Base-by-base conservation (phyloP, 2,797 vertebrate species). In the Neosilurus mollespiculum region DNA sequence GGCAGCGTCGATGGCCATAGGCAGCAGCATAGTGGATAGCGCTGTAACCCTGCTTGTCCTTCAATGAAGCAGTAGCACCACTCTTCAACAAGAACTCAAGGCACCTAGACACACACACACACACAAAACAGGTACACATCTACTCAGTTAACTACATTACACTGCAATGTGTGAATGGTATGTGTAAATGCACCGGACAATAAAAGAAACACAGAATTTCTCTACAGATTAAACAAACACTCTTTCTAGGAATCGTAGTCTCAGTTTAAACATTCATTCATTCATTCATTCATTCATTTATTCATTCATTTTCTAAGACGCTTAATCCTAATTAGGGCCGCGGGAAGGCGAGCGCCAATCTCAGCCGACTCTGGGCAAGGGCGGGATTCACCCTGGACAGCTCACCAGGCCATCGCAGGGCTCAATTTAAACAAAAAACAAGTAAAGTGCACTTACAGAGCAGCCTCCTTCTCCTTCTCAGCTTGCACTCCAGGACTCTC, bases 1-100 rank as follows among this genome's bases (percentile, higher is more conserved):
- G 89, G 87, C 98, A 98, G 83, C 97, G 96, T 70, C 96, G 93
- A 93, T 99, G 98, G 84, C 98, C 98, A 0, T 97, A 99, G n/a
- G 98, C 98, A 79, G 98, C 98, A 64, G 98, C 97, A 0, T 99
- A 99, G 90, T 99, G 97, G 56, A 99, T 92, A 0, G 97, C 94
- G 72, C 94, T 98, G 92, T 98, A 99, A 1, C 98, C 96, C 87
- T 98, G 96, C 75, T 96, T 96, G 93, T 99, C 98, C 86, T 94
- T 96, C 83, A 98, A 94, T 15, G 95, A 95, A 0, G 96, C 95
- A 9, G 95, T 94, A 3, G 97, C 97, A 70, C 96, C 96, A 0
- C 96, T 96, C 86, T 97, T 96, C 6, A 99, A 95, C 80, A 99
- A 95, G 88, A 98, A 98, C 92, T 98, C 96, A 2, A 99, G 92